A percentile compares a stretch with the other conserved stretches of the same genome.
Evolutionary conservation across 2,888 invertebrate genomes (phyloP).

Genomic region (Sarcophaga carnaria): DNA sequence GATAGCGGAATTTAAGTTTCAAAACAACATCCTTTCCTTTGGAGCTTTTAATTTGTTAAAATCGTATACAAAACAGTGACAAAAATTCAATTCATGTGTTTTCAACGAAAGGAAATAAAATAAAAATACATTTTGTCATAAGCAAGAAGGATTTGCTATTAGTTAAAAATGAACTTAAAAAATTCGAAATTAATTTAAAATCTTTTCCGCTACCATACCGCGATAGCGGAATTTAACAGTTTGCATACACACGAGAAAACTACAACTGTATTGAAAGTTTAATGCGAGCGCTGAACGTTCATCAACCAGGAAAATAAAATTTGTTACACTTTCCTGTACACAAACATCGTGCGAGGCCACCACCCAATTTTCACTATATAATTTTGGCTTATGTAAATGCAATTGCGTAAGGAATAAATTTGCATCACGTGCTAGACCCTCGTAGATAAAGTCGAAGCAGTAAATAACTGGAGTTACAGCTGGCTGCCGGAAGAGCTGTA

Average conservation of each 20-base stretch:
- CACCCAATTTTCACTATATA: constrained; percentile 70
- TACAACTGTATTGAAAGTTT: constrained; percentile 46
- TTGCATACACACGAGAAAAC: constrained; percentile 55
- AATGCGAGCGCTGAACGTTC: constrained; percentile 71
- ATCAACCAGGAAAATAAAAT: constrained; percentile 70
- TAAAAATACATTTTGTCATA: not conserved
- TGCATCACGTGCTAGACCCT: constrained; percentile 65
- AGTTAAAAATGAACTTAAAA: not conserved
- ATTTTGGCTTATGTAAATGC: constrained; percentile 66
- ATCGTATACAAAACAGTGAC: not conserved
- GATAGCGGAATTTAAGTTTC: not conserved
- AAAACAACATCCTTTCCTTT: too few species aligned
- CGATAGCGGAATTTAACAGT: constrained; percentile 38
- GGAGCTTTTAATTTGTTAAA: too few species aligned
- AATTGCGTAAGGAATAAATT: constrained; percentile 67
- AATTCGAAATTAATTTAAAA: constrained; percentile 2
- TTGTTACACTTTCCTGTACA: constrained; percentile 52
- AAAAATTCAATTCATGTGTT: not conserved
- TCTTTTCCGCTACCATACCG: constrained; percentile 43
- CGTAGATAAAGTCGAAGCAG: constrained; percentile 63
- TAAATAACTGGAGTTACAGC: constrained; percentile 39
- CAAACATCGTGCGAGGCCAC: constrained; percentile 60
- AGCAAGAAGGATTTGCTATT: too few species aligned
- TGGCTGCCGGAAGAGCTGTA: constrained; percentile 30
- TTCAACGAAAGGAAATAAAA: not conserved